Evolutionary conservation across 2,113 vertebrate species (phyloP), one percentile per base, ranked within the genome.

Genomic region (Pygoscelis antarcticus): DNA sequence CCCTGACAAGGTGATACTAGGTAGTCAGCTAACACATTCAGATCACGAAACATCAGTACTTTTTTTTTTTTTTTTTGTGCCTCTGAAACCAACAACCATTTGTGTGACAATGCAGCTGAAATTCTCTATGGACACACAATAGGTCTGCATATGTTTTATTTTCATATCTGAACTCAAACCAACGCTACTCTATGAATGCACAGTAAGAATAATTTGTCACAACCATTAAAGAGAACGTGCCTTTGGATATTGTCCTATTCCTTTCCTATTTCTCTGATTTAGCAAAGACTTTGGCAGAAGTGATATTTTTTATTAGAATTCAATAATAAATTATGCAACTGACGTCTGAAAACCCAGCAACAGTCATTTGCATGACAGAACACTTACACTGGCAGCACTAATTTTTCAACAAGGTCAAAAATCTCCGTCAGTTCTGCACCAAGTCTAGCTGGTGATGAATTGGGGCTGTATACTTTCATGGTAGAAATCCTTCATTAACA

Each of bases 361-460:
- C 12, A 61, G 54, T 55, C 49, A 80, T 96, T 97, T 93, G 38
- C 94, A 92, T 81, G 76, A 83, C 57, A 80, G 47, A 89, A 72
- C 57, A 44, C 38, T 88, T 74, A 75, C 29, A 84, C 17, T 38
- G 44, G 49, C 58, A 84, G 61, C 34, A 89, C 26, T 75, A 71
- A 54, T 30, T 93, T 87, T 87, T 81, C 65, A 92, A 69, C 72
- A 92, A 95, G 93, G 40, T 91, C 71, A 96, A 93, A 95, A 93
- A 60, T 52, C 46, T 91, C 32, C 4, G 9, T 69, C n/a, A 77
- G 36, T 58, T 87, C 27, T 58, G 23, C 38, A 65, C 23, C 18
- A 62, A 65, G 34, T 40, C 47, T 71, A 46, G 7, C 10, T 64
- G 13, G 16, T 71, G 71, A 87, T 75, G 21, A 65, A 83, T 29